Percentiles rank a stretch among this genome's conserved stretches.
These are phyloP conservation scores for Callorhinus ursinus DNA, from an alignment of 2,113 vertebrate species.

Conservation along the genomic window DNA sequence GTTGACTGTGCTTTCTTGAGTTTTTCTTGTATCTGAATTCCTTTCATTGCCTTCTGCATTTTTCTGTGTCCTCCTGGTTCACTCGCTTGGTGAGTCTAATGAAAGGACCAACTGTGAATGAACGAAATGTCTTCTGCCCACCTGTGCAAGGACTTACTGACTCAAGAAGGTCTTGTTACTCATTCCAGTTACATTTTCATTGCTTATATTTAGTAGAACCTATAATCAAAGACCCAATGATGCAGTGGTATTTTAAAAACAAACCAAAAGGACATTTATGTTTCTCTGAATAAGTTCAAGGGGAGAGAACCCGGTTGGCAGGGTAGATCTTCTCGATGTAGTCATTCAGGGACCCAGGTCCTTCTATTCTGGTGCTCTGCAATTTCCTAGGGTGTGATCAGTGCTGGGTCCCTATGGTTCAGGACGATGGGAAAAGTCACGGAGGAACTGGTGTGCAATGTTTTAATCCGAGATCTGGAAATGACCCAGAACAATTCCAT, in stretches of 20 bases:
- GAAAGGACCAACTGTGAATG: neutral
- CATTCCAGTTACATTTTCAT: neutral
- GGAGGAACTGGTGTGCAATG: neutral
- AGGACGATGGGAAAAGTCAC: neutral
- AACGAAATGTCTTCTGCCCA: neutral
- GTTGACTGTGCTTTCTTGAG: neutral
- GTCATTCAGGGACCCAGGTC: neutral
- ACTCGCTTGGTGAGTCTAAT: neutral
- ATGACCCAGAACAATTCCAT: neutral
- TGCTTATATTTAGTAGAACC: neutral
- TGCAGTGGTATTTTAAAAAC: neutral
- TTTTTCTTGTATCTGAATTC: neutral
- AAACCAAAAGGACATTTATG: neutral
- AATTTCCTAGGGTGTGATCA: neutral
- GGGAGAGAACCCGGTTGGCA: neutral
- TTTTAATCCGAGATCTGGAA: slow-evolving; percentile 14
- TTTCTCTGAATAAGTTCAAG: neutral
- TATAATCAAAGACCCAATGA: neutral
- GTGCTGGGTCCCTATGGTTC: neutral
- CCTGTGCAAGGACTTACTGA: neutral
- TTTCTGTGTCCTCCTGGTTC: neutral
- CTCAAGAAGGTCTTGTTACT: neutral
- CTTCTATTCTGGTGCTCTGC: too few relatives aligned
- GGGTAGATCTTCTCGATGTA: neutral
- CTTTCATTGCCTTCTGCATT: neutral